These are phyloP conservation scores for Spondyliosoma cantharus DNA, from an alignment of 2,797 vertebrate genomes.

Conservation along the genomic window DNA sequence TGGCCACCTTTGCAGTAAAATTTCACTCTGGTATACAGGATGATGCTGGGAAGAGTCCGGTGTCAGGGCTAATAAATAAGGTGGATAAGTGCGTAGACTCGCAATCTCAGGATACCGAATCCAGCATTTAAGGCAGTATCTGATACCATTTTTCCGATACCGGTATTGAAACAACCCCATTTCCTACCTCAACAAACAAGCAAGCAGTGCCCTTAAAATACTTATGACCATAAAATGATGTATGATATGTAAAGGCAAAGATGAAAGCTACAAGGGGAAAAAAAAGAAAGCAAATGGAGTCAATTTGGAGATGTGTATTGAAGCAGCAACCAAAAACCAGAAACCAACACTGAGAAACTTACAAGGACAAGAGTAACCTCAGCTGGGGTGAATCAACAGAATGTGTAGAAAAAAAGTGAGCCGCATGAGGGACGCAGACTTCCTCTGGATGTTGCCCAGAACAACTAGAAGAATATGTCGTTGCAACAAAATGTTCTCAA, in stretches of 20 bases:
- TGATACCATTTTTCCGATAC: too few relatives aligned
- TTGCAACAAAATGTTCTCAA: conserved; percentile 9
- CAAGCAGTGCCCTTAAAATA: background rate
- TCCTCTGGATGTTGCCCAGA: conserved; percentile 3
- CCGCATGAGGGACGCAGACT: background rate
- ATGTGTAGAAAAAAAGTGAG: background rate
- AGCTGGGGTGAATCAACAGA: conserved; percentile 3
- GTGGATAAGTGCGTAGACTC: too few relatives aligned
- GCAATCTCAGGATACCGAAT: too few relatives aligned
- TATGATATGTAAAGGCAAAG: background rate
- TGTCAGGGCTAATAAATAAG: too few relatives aligned
- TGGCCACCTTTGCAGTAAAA: too few relatives aligned
- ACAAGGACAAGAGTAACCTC: background rate
- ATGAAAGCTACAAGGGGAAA: background rate
- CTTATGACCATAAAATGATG: background rate
- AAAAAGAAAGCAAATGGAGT: background rate
- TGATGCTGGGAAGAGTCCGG: too few relatives aligned
- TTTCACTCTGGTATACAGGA: too few relatives aligned
- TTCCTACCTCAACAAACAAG: background rate
- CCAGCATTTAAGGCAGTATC: too few relatives aligned
- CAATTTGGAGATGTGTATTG: background rate
- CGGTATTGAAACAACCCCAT: too few relatives aligned
- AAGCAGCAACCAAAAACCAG: background rate
- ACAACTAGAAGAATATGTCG: background rate
- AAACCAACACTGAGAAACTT: conserved; percentile 2